phyloP scores from a whole-genome alignment of 2,113 vertebrate species.

The Cynopterus brachyotis region DNA sequence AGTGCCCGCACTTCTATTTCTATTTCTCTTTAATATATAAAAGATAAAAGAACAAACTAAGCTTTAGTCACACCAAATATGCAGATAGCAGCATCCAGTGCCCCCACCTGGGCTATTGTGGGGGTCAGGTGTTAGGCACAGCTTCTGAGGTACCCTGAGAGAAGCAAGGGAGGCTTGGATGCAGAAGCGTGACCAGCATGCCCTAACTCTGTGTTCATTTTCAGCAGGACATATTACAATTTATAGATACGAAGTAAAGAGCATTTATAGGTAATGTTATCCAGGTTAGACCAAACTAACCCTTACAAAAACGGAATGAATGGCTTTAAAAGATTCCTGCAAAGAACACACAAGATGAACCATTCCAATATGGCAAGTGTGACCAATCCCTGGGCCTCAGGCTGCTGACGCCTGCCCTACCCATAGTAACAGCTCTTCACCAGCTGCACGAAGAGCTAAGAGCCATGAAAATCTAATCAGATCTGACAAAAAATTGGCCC shows the following conservation, averaged over 20 bases:
- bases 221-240: rapidly evolving
- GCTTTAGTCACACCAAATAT: not conserved
- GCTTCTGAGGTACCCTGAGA: not conserved
- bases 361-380: not conserved
- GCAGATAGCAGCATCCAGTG: not conserved
- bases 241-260: not conserved
- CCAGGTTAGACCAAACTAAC: not conserved
- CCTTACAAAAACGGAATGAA: not conserved
- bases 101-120: not conserved
- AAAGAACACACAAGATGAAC: not conserved
- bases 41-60: not conserved
- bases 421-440: not conserved
- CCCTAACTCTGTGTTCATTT: not conserved
- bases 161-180: not conserved
- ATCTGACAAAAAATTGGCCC: constrained; percentile 47
- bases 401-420: not conserved
- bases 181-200: not conserved
- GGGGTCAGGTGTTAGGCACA: not conserved
- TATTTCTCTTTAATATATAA: not conserved
- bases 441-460: not conserved
- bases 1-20: not conserved
- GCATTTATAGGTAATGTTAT: too few species aligned
- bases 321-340: not conserved
- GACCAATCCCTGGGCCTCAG: not conserved
- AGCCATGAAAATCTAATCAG: constrained; percentile 20